phyloP scores from a whole-genome alignment of 2,113 vertebrate genomes.

The Xenopus tropicalis region UCB_Xtro_10.0 CM004451.2:21933501-21934000 shows the following conservation, averaged over 20 bases:
- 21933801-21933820: neutral
- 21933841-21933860: conserved; percentile 10
- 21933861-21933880: neutral
- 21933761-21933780: conserved; percentile 31
- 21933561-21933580: too few species aligned
- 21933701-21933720: conserved; percentile 32
- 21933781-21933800: conserved; percentile 26
- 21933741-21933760: conserved; percentile 44
- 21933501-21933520: too few species aligned
- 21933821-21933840: conserved; percentile 1
- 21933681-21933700: conserved; percentile 31
- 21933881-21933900: too few species aligned
- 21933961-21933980: too few species aligned
- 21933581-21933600: too few species aligned
- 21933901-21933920: too few species aligned
- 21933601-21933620: conserved; percentile 8
- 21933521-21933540: too few species aligned
- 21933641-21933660: conserved; percentile 31
- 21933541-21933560: too few species aligned
- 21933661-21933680: conserved; percentile 16
- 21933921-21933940: too few species aligned
- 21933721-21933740: conserved; percentile 35
- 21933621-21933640: conserved; percentile 32
- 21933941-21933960: too few species aligned
- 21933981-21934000: too few species aligned